Percentiles rank a stretch among this genome's conserved stretches.
phyloP scores from a whole-genome alignment of 2,888 invertebrate genomes.

The Tetramorium bicarinatum region DNA sequence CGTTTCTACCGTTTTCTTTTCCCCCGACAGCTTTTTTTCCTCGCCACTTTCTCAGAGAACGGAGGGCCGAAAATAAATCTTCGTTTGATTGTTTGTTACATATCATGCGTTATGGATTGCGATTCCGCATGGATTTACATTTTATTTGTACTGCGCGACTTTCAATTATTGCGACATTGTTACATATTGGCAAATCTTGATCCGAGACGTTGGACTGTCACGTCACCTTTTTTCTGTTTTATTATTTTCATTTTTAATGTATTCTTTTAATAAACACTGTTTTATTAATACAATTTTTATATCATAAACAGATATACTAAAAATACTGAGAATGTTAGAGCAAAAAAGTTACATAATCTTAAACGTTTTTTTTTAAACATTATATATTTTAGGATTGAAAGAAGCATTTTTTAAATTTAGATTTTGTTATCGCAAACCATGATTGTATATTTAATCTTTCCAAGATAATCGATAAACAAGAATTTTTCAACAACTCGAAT shows the following conservation, averaged over 20 bases:
- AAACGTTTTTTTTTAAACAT: not conserved
- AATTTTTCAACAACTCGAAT: not conserved
- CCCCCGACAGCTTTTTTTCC: not conserved
- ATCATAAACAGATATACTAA: not conserved
- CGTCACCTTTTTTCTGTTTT: not conserved
- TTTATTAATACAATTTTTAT: not conserved
- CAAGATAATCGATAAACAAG: not conserved
- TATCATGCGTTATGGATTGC: constrained; percentile 2
- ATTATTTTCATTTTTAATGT: not conserved
- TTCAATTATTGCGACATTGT: not conserved
- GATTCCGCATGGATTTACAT: not conserved
- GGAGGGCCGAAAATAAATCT: constrained; percentile 9
- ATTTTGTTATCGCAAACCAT: not conserved
- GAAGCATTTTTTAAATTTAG: not conserved
- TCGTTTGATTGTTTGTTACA: constrained; percentile 42
- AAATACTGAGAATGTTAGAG: not conserved
- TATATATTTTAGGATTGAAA: not conserved
- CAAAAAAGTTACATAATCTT: not conserved
- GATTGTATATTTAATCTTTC: not conserved
- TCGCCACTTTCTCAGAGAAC: not conserved
- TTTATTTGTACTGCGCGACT: constrained; percentile 21
- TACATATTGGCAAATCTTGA: not conserved
- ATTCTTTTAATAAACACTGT: not conserved
- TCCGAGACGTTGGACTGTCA: not conserved
- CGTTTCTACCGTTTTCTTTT: constrained; percentile 17